phyloP scores from a whole-genome alignment of 1,140 invertebrate species.

The Nephotettix cincticeps region DNA sequence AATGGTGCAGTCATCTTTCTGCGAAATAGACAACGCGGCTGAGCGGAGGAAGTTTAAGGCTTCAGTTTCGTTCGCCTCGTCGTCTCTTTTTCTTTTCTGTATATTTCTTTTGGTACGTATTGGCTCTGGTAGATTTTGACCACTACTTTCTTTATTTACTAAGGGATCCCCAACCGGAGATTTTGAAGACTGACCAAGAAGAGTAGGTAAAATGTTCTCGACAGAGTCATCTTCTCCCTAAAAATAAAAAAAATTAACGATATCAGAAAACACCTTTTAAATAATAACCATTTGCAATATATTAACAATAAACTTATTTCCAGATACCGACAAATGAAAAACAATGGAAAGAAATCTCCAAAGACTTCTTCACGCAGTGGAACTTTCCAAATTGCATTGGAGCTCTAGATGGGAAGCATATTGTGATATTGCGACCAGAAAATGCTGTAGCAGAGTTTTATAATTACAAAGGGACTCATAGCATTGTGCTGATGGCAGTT shows the following conservation, averaged over 20 bases:
- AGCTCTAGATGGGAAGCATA: slow-evolving; percentile 48
- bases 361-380: slow-evolving; percentile 38
- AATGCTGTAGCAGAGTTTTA: background rate
- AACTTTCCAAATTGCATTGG: slow-evolving; percentile 48
- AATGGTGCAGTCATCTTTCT: slow-evolving; percentile 2
- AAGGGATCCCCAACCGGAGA: no score
- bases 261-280: background rate
- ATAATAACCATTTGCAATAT: background rate
- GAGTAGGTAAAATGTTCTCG: background rate
- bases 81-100: slow-evolving; percentile 4
- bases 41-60: background rate
- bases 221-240: background rate
- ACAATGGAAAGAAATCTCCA: background rate
- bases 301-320: background rate
- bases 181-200: background rate
- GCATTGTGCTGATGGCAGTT: slow-evolving; percentile 48
- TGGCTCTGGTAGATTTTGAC: background rate
- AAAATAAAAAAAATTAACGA: background rate
- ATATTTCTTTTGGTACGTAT: background rate
- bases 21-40: background rate
- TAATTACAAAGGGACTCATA: slow-evolving; percentile 38
- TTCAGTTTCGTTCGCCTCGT: background rate
- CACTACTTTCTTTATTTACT: no score
- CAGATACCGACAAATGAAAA: background rate
- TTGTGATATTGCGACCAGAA: background rate